Conservation (phyloP, 2,888 invertebrate genomes). For the Alviniconcha strummeri region DNA sequence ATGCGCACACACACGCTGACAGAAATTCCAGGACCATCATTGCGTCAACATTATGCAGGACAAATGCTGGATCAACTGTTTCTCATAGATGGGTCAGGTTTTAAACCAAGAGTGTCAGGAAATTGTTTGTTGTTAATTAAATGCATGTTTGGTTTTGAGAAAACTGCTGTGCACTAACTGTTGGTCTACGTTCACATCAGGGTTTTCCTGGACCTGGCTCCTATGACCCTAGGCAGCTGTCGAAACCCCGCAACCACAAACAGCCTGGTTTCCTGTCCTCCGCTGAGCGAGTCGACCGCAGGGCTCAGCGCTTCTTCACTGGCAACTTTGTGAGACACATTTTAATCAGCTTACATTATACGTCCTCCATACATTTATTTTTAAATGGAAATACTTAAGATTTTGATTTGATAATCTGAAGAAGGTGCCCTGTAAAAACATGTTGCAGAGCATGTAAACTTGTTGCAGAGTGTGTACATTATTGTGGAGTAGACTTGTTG, state of each 20-base stretch:
- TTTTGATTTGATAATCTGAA: neutral
- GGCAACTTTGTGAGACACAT: constrained; percentile 68
- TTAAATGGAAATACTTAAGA: too few relatives aligned
- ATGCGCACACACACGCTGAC: too few relatives aligned
- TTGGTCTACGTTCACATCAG: constrained; percentile 42
- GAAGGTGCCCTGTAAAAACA: neutral
- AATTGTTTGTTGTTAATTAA: too few relatives aligned
- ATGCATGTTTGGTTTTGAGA: too few relatives aligned
- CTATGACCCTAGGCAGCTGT: constrained; percentile 61
- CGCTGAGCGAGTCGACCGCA: constrained; percentile 67
- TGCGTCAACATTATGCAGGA: too few relatives aligned
- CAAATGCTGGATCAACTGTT: too few relatives aligned
- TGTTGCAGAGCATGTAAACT: neutral
- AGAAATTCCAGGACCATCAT: too few relatives aligned
- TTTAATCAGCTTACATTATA: neutral
- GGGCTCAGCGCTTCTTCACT: constrained; percentile 70
- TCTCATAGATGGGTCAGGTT: too few relatives aligned
- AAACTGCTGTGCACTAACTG: too few relatives aligned
- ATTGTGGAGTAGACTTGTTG: too few relatives aligned
- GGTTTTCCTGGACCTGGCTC: constrained; percentile 66
- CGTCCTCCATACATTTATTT: too few relatives aligned
- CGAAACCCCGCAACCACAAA: constrained; percentile 58
- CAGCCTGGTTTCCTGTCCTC: constrained; percentile 69
- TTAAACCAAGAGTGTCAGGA: too few relatives aligned
- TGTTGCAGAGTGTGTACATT: neutral